Conservation (phyloP, 37 sponge, comb jelly and placozoan species). For the Agelas oroides region DNA sequence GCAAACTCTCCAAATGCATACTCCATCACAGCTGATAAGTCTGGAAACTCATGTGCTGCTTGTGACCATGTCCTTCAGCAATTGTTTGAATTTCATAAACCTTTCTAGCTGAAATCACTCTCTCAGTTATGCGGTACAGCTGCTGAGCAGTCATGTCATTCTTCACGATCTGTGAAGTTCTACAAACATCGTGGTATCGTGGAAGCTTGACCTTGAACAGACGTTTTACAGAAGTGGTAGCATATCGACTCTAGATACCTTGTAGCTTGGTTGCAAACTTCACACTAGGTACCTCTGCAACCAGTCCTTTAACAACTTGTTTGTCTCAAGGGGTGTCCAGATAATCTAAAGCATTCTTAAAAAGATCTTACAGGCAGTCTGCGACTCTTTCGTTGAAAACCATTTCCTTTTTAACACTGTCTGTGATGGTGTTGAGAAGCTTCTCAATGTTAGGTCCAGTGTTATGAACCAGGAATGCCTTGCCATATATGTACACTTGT, state of each 20-base stretch:
- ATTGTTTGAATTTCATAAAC: not conserved
- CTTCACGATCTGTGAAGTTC: not conserved
- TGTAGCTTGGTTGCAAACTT: not conserved
- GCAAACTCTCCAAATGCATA: constrained; percentile 18
- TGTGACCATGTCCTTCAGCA: not conserved
- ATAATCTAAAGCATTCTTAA: not conserved
- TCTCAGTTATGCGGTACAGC: constrained; percentile 1
- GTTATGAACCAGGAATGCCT: constrained; percentile 3
- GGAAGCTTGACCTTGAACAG: not conserved
- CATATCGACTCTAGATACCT: not conserved
- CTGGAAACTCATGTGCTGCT: not conserved
- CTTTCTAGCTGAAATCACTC: not conserved
- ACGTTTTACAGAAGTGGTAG: not conserved
- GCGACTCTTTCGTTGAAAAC: not conserved
- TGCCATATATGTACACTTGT: not conserved
- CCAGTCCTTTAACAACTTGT: not conserved
- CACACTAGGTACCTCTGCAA: not conserved
- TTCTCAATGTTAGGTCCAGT: not conserved
- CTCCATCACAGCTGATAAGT: not conserved
- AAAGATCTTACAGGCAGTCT: not conserved
- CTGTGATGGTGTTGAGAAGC: too few relatives aligned
- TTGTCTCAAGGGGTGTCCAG: constrained; percentile 9
- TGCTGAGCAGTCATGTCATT: constrained; percentile 11
- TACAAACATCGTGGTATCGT: not conserved
- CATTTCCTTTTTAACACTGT: too few relatives aligned